Evolutionary conservation across 2,797 vertebrate species (phyloP).

Genomic region (Varecia variegata): DNA sequence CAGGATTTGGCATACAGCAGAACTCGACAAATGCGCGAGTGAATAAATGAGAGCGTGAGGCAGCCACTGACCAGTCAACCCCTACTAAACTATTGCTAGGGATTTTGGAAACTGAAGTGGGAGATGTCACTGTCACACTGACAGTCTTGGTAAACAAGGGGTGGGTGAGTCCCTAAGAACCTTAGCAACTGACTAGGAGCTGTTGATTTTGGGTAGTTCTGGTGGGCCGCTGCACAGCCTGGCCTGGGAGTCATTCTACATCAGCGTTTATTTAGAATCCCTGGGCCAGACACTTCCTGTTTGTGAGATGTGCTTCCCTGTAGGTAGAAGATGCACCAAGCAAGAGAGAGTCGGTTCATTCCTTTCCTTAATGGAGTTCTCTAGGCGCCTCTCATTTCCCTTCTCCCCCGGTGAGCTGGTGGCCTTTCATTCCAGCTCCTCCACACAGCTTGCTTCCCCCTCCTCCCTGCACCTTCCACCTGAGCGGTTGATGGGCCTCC

Average conservation of each 20-base stretch:
- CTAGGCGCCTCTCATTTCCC: conserved; percentile 23
- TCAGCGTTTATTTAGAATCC: neutral
- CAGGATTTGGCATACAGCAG: neutral
- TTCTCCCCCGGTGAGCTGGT: conserved; percentile 26
- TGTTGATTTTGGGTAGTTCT: neutral
- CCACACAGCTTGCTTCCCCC: conserved; percentile 17
- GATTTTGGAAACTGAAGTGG: neutral
- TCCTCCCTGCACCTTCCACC: conserved; percentile 51
- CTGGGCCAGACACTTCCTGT: neutral
- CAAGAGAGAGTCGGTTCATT: neutral
- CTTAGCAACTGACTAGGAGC: neutral
- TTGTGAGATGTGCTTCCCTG: neutral
- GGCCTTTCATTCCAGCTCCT: conserved; percentile 44
- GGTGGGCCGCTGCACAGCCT: neutral
- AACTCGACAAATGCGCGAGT: neutral
- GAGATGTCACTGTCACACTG: neutral
- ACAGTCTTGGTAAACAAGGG: neutral
- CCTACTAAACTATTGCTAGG: neutral
- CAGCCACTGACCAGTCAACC: neutral
- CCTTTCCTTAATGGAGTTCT: conserved; percentile 43
- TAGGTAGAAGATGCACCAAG: neutral
- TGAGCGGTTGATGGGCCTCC: conserved; percentile 54
- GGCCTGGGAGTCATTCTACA: neutral
- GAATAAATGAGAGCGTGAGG: neutral
- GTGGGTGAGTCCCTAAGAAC: neutral